Base-by-base conservation (phyloP, 1,140 invertebrate species). In the Cydia amplana region DNA sequence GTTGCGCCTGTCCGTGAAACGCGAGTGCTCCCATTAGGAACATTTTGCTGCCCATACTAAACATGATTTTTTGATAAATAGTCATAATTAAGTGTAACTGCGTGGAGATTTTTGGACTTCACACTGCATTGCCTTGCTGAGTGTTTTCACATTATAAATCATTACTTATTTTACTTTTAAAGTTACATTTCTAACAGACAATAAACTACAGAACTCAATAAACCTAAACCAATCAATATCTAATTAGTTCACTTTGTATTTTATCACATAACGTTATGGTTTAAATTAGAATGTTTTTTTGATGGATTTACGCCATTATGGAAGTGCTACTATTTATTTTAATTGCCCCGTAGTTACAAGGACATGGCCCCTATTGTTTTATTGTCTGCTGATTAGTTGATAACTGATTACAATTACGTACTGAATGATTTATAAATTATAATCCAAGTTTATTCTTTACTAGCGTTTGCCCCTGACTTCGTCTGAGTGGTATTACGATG, bases 121-220 rank as follows among this genome's bases (percentile, higher is more conserved):
- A 32, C 2, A 4, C 32, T 32, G 5, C 32, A 32, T 32, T 32
- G 2, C 32, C 9, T 40, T 40, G 36, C 7, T 40, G 36, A 10
- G 36, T 40, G 36, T 40, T 40, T 40, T 40, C 10, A 40, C 36
- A 40, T 9, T 40, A 40, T 40, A 65, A 55, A 72, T 70, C 32
- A 72, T 60, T 60, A 14, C 23, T 74, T 60, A 18, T 14, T 73
- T 78, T 49, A 72, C 46, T 49, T n/a, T 28, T 12, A 28, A 60
- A 74, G 16, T 78, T 78, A 78, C 73, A 43, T 20, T 74, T 73
- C n/a, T 46, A 73, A 49, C 18, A 80, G 20, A 18, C 2, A 60
- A 23, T 60, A 55, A 18, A 60, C 55, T 10, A 0, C 3, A 20
- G 16, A 60, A 60, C 18, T 60, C 6, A 7, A 23, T 60, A 10